Evolutionary conservation across 2,113 vertebrate species (phyloP), one percentile per base, ranked within the genome.

Genomic region (Gallinago undulata): DNA sequence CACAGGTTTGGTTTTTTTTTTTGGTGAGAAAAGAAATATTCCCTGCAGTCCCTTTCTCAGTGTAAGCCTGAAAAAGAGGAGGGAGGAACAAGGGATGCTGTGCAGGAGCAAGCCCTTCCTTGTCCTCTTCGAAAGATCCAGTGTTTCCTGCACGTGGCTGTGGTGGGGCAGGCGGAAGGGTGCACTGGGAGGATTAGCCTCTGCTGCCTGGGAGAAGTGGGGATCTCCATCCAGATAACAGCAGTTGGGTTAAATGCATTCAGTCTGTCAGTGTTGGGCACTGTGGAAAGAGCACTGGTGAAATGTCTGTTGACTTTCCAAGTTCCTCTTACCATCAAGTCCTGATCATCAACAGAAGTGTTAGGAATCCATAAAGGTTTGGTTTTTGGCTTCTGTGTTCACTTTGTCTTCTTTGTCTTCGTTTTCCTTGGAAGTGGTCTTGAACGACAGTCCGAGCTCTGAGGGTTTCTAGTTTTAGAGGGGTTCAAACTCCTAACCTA

Each of bases 151-250:
- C 59, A 0, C 4, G 0, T 39, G 1, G 16, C 87, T 95, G 95
- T 81, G 94, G 95, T 11, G 21, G 7, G 37, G 68, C 79, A 43
- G 86, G 60, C 10, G 86, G 96, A 97, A 97, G 95, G 51, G 39
- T 96, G 95, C 27, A 1, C 55, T 28, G 80, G 63, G 8, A 68
- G 48, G 95, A 95, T 96, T 92, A 96, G 84, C 28, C 37, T 41
- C 55, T 75, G 47, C 41, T 79, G 87, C 55, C 62, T 24, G n/a
- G 73, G 35, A 31, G 48, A 51, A 19, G 6, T 28, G 81, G 77
- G 62, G 37, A 45, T 84, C 81, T 74, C 47, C 23, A 8, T 41
- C 27, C 64, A 64, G 80, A 41, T 53, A 19, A 13, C 11, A 1
- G 17, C 25, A 48, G 2, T 6, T 72, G 56, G 47, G 68, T 68